phyloP scores from a whole-genome alignment of 92 coral and sea anemone genomes.

The Palythoa heliodiscus region DNA sequence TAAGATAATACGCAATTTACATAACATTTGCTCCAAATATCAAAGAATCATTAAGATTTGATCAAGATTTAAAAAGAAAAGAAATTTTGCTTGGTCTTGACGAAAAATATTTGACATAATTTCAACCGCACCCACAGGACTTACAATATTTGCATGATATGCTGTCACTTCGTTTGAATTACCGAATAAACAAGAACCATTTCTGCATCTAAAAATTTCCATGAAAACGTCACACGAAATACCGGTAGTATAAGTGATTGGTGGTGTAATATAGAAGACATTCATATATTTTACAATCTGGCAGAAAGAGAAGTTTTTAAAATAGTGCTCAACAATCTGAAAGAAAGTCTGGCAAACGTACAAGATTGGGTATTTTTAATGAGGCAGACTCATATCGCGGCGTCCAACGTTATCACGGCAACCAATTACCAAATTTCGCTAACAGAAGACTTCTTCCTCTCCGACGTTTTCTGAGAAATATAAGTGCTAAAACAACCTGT shows the following conservation, averaged over 20 bases:
- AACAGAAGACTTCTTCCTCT: background rate
- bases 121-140: conserved; percentile 39
- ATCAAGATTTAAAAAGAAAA: background rate
- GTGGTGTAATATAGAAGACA: background rate
- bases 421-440: background rate
- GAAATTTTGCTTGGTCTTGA: background rate
- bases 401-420: conserved; percentile 4
- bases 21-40: background rate
- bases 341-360: background rate
- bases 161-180: conserved; percentile 5
- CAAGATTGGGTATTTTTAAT: background rate
- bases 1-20: background rate
- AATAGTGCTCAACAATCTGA: background rate
- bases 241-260: too few species aligned
- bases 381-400: background rate
- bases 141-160: background rate
- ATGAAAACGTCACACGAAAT: background rate
- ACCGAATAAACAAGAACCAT: conserved; percentile 5
- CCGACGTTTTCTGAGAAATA: background rate
- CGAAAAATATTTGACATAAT: background rate
- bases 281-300: background rate
- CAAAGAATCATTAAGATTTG: background rate
- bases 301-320: background rate
- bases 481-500: background rate
- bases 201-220: background rate